Conservation (phyloP, 2,797 vertebrate genomes). For the Leptatherina wallacei region DNA sequence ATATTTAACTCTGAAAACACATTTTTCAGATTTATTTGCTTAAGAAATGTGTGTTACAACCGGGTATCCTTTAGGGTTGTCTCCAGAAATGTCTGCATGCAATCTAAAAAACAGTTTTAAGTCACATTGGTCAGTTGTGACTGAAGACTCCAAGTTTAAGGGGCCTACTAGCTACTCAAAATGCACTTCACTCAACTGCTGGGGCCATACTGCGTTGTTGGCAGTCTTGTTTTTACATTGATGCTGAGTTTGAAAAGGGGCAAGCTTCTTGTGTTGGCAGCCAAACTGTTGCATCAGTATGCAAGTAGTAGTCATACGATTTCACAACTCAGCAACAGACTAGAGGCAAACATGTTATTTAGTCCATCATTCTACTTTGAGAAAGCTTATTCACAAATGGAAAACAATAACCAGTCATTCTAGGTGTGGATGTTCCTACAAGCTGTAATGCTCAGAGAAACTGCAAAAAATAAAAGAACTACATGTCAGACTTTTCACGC, state of each 20-base stretch:
- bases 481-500: too few species aligned
- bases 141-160: conserved; percentile 2
- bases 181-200: not conserved
- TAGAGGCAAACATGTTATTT: not conserved
- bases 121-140: not conserved
- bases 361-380: too few species aligned
- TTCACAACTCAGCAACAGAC: not conserved
- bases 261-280: not conserved
- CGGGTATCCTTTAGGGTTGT: not conserved
- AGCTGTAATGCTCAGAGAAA: too few species aligned
- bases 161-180: not conserved
- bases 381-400: too few species aligned
- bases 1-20: conserved; percentile 1
- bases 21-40: conserved; percentile 11
- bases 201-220: not conserved
- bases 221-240: not conserved
- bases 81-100: not conserved
- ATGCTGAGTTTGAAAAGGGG: not conserved
- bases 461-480: too few species aligned
- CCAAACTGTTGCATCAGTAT: not conserved
- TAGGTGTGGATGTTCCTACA: too few species aligned
- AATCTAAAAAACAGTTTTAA: conserved; percentile 1
- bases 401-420: too few species aligned
- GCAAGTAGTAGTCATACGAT: not conserved
- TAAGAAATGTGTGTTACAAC: not conserved